Conservation (phyloP, 2,888 invertebrate species). For the Cheilosia vulpina region DNA sequence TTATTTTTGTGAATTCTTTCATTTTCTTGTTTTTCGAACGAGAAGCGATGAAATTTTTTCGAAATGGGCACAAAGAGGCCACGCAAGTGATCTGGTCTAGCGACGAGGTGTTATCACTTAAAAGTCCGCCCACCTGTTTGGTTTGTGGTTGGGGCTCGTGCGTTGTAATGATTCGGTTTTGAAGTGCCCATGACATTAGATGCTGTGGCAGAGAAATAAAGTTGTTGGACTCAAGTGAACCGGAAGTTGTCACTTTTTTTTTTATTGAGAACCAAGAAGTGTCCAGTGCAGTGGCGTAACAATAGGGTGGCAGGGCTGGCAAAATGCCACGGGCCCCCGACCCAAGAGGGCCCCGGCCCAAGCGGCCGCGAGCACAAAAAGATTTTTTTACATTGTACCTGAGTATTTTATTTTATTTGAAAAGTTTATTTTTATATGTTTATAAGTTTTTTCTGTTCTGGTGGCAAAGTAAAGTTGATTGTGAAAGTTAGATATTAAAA, state of each 20-base stretch:
- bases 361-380: too few relatives aligned
- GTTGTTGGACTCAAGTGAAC: constrained; percentile 1
- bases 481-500: too few relatives aligned
- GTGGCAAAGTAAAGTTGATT: too few relatives aligned
- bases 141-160: constrained; percentile 17
- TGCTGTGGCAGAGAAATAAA: constrained; percentile 8
- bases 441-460: too few relatives aligned
- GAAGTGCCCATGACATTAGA: constrained; percentile 1
- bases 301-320: too few relatives aligned
- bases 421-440: too few relatives aligned
- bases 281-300: too few relatives aligned
- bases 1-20: constrained; percentile 34
- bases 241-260: constrained; percentile 16
- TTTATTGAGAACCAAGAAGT: too few relatives aligned
- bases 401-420: too few relatives aligned
- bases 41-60: constrained; percentile 39
- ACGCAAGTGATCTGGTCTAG: constrained; percentile 40
- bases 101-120: constrained; percentile 58
- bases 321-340: too few relatives aligned
- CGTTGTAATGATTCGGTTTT: constrained; percentile 6
- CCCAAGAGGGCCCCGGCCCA: too few relatives aligned
- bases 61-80: constrained; percentile 21
- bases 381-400: too few relatives aligned
- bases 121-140: constrained; percentile 45
- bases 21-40: constrained; percentile 55